Evolutionary conservation across 2,888 invertebrate genomes (phyloP).

Genomic region (Timandra comae): DNA sequence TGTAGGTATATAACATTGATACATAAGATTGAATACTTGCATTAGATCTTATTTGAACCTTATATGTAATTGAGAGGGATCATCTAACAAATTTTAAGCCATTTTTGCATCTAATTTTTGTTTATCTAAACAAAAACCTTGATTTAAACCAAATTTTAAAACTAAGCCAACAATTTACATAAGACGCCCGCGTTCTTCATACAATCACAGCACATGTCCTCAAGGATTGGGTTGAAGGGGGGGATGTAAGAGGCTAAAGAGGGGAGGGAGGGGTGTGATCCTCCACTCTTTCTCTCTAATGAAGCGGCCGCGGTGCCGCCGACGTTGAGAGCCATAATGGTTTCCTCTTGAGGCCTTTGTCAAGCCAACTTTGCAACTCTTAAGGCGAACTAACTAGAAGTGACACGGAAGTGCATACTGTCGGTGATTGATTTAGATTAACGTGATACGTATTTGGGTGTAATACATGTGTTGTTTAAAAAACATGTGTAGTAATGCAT

Average conservation of each 20-base stretch:
- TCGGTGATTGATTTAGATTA: conserved; percentile 14
- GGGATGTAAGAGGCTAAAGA: too few relatives aligned
- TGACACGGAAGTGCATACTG: conserved; percentile 41
- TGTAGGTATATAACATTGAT: too few relatives aligned
- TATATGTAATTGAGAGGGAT: too few relatives aligned
- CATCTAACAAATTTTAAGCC: too few relatives aligned
- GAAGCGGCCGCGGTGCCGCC: conserved; percentile 56
- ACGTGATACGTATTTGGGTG: conserved; percentile 8
- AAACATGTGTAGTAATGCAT: too few relatives aligned
- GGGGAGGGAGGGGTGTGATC: conserved; percentile 13
- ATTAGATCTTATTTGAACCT: too few relatives aligned
- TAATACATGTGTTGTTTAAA: too few relatives aligned
- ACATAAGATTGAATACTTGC: too few relatives aligned
- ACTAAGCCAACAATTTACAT: conserved; percentile 2
- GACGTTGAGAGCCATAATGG: conserved; percentile 67
- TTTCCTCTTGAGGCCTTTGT: conserved; percentile 70
- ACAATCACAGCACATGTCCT: conserved; percentile 8
- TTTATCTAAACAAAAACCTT: too few relatives aligned
- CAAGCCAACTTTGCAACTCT: conserved; percentile 63
- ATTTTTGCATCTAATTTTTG: too few relatives aligned
- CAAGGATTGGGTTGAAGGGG: conserved; percentile 5
- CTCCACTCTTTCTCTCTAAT: conserved; percentile 53
- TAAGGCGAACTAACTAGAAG: conserved; percentile 47
- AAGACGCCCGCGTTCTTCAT: conserved; percentile 6
- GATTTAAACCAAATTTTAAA: too few relatives aligned